Percentiles rank a stretch among this genome's conserved stretches.
phyloP scores from a whole-genome alignment of 2,797 vertebrate species.

The Natrix natrix region DNA sequence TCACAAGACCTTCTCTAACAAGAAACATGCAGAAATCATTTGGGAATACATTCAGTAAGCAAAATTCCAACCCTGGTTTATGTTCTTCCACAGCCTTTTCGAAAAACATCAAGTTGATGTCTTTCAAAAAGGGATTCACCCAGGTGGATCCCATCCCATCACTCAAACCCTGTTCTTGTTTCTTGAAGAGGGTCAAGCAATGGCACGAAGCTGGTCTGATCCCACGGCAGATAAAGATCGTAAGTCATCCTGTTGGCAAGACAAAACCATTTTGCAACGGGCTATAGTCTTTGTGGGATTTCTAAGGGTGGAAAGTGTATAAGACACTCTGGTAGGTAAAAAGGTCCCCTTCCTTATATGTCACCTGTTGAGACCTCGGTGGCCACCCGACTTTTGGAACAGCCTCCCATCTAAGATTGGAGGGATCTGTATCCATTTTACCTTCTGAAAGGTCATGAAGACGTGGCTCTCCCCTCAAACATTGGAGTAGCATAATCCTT shows the following conservation, averaged over 20 bases:
- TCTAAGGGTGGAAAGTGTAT: background rate
- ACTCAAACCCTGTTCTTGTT: background rate
- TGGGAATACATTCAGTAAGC: background rate
- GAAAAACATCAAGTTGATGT: background rate
- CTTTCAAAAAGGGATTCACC: no score
- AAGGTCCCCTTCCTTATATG: background rate
- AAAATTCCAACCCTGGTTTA: background rate
- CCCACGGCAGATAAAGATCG: background rate
- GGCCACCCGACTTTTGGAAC: background rate
- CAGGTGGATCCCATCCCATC: background rate
- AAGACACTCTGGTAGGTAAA: background rate
- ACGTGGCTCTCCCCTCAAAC: background rate
- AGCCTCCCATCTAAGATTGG: background rate
- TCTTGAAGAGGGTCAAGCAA: no score
- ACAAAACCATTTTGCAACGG: background rate
- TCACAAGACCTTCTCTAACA: background rate
- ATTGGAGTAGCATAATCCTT: background rate
- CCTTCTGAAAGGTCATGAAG: background rate
- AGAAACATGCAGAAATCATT: background rate
- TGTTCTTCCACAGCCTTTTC: background rate
- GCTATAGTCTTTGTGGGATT: background rate
- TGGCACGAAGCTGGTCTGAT: background rate
- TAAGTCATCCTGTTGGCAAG: no score
- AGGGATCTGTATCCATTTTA: background rate
- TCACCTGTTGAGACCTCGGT: background rate